phyloP scores from a whole-genome alignment of 2,888 invertebrate species.

The Oscheius sp. region DNA sequence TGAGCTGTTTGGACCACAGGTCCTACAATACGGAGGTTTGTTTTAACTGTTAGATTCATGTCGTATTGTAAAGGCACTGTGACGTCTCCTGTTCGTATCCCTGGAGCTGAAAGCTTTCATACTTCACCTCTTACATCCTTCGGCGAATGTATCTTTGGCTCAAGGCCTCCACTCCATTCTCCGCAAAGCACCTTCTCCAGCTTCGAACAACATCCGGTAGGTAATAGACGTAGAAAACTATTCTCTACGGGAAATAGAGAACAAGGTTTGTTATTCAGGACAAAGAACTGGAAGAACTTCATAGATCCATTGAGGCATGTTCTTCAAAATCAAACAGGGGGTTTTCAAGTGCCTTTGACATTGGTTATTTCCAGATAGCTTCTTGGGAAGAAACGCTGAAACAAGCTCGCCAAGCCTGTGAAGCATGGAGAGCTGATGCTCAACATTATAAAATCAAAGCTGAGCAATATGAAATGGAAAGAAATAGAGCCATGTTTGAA shows the following conservation, averaged over 20 bases:
- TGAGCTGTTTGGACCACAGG: conserved; percentile 28
- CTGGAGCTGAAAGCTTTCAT: conserved; percentile 39
- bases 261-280: not conserved
- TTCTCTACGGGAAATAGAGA: not conserved
- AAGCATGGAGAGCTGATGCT: conserved; percentile 31
- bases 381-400: conserved; percentile 53
- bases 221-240: not conserved
- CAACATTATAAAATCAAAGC: conserved; percentile 33
- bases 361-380: conserved; percentile 3
- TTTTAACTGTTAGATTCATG: too few species aligned
- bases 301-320: conserved; percentile 23
- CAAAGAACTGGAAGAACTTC: conserved; percentile 7
- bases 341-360: not conserved
- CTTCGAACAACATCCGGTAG: conserved; percentile 26
- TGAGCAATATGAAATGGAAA: conserved; percentile 44
- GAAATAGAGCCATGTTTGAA: conserved; percentile 40
- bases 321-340: conserved; percentile 11
- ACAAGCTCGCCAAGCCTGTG: conserved; percentile 41
- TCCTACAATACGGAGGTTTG: not conserved
- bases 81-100: conserved; percentile 46
- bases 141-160: conserved; percentile 23
- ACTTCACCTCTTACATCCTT: conserved; percentile 38
- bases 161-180: conserved; percentile 5
- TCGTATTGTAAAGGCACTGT: too few species aligned
- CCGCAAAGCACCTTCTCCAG: conserved; percentile 15